Evolutionary conservation across 2,113 vertebrate species (phyloP), one percentile per base, ranked within the genome.

Genomic region (Taurulus bubalis): DNA sequence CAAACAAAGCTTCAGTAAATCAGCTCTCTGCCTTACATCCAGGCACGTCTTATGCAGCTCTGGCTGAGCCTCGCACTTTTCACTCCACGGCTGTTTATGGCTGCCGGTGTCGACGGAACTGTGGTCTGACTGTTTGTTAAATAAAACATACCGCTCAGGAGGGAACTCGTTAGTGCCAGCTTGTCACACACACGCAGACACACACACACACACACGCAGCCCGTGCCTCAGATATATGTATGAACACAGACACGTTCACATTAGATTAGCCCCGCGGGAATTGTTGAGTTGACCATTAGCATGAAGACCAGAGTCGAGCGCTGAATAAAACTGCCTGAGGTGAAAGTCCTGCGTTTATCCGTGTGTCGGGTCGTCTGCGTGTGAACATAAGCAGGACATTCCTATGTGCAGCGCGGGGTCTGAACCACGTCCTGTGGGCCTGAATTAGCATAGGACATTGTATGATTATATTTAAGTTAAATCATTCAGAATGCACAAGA

Each of bases 121-220:
- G 78, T 67, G 65, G 63, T 64, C 71, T 49, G 76, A 72, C 60
- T 68, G 55, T 86, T 81, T 89, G 84, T 75, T 77, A 75, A 89
- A 89, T 84, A 87, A 87, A 74, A 82, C 79, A 85, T 87, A 38
- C 56, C 20, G 67, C 59, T 86, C 81, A 89, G 68, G n/a, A 63
- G 79, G 72, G 79, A 81, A 74, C 75, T 83, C 15, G 68, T 83
- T 80, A 85, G 72, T 68, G 58, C 49, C 49, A 64, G 56, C 28
- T 20, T 45, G 40, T 45, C 38, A 9, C 34, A n/a, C 36, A 28
- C 10, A 8, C 45, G 16, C 24, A 26, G 36, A 24, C 58, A 8
- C 45, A 30, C 24, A 26, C 55, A 24, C 58, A 36, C 24, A 15
- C 24, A 30, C 56, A 63, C 68, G 47, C 68, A 72, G 20, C n/a